Evolutionary conservation across 2,888 invertebrate genomes (phyloP), one percentile per base, ranked within the genome.

Genomic region (Hanleya hanleyi): DNA sequence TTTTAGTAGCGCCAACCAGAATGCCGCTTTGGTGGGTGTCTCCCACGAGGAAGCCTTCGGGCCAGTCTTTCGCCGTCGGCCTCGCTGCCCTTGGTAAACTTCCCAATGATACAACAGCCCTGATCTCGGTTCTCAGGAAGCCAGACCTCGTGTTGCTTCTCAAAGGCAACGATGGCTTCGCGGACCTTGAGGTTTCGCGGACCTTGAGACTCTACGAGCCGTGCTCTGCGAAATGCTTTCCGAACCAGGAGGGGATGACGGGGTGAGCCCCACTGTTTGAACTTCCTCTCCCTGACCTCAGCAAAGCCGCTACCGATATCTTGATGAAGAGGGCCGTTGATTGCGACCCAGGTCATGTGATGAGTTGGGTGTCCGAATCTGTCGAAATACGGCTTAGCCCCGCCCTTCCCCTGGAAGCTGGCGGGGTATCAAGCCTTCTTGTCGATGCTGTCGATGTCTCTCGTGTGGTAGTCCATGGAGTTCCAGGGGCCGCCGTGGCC

Each of bases 401-500:
- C 73, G 12, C 51, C 61, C 5, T 69, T 29, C 4, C 69, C 69
- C 29, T 29, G 29, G 69, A 51, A 57, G 51, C n/a, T 22, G 37
- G 69, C 69, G 7, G n/a, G n/a, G n/a, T n/a, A n/a, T n/a, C n/a
- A n/a, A n/a, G n/a, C n/a, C n/a, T n/a, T n/a, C n/a, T n/a, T 47
- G 57, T 41, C 41, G 41, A 41, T 41, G 18, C 9, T 12, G 41
- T 12, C 18, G 32, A 66, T 18, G 9, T 41, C 41, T 18, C 41
- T 41, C 41, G 41, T 41, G 41, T 41, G 9, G 41, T 41, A 41
- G 41, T 41, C 41, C 33, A 61, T 61, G 7, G 32, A 15, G 50
- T 71, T 71, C 71, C 67, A 71, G 32, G 67, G 67, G 35, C 66
- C 71, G 5, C 70, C 70, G 64, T 70, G 70, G 22, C 70, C 70